Conservation (phyloP, 1,140 invertebrate genomes). For the Lasaia peninsularis region DNA sequence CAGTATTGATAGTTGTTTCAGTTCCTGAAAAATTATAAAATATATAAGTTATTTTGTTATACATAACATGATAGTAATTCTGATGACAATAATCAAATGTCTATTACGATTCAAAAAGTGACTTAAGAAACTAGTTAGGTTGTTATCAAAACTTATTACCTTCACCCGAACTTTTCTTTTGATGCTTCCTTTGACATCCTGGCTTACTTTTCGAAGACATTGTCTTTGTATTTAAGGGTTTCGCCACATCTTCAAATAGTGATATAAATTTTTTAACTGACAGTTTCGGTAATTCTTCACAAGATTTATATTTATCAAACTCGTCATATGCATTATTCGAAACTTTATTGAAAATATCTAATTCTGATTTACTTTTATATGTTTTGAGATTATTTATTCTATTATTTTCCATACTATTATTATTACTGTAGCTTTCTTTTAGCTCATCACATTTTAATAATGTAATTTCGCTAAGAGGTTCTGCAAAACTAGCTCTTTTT, state of each 20-base stretch:
- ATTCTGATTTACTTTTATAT: conserved; percentile 63
- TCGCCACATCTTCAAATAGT: conserved; percentile 59
- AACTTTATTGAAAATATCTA: conserved; percentile 66
- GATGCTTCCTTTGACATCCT: conserved; percentile 11
- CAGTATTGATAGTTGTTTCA: neutral
- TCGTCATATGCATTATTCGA: conserved; percentile 34
- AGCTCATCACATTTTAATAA: neutral
- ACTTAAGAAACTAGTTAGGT: neutral
- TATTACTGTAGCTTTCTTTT: neutral
- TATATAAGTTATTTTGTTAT: too few relatives aligned
- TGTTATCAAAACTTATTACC: neutral
- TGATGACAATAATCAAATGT: too few relatives aligned
- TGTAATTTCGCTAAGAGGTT: neutral
- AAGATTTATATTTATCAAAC: conserved; percentile 65
- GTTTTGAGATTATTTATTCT: conserved; percentile 36
- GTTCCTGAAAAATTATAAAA: conserved; percentile 11
- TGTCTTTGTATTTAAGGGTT: conserved; percentile 32
- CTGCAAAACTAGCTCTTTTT: conserved; percentile 13
- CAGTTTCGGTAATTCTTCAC: conserved; percentile 62
- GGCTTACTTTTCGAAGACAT: neutral
- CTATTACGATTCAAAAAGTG: too few relatives aligned
- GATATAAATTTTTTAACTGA: conserved; percentile 65
- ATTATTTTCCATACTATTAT: too few relatives aligned
- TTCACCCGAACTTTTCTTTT: neutral
- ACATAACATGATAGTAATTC: too few relatives aligned